phyloP scores from a whole-genome alignment of 2,113 vertebrate genomes.

The Pteruthius melanotis region DNA sequence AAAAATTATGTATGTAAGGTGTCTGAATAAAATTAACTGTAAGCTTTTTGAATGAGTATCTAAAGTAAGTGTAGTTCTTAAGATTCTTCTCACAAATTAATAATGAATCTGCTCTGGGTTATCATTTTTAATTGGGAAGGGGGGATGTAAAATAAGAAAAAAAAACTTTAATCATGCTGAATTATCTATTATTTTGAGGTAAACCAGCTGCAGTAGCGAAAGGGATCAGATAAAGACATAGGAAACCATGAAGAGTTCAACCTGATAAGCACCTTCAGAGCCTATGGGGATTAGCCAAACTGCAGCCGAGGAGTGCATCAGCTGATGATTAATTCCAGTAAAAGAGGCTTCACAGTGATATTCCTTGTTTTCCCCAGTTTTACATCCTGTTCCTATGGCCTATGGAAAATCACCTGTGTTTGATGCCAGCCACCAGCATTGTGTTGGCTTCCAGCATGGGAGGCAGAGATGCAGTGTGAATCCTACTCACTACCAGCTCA shows the following conservation, averaged over 20 bases:
- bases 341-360: background rate
- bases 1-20: background rate
- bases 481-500: background rate
- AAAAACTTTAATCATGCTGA: background rate
- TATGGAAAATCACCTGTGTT: background rate
- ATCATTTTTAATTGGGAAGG: background rate
- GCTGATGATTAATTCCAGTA: background rate
- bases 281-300: background rate
- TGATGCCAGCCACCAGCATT: background rate
- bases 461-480: background rate
- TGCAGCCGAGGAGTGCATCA: background rate
- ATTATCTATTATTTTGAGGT: background rate
- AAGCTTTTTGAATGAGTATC: background rate
- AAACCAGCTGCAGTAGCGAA: background rate
- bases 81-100: background rate
- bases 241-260: background rate
- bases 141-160: background rate
- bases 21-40: background rate
- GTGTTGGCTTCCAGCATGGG: background rate
- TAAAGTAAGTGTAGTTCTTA: background rate
- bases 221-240: background rate
- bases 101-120: background rate
- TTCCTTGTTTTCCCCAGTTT: background rate
- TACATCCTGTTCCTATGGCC: background rate
- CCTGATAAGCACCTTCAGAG: background rate